Base-by-base conservation (phyloP, 2,888 invertebrate genomes). In the Pinctada fucata region DNA sequence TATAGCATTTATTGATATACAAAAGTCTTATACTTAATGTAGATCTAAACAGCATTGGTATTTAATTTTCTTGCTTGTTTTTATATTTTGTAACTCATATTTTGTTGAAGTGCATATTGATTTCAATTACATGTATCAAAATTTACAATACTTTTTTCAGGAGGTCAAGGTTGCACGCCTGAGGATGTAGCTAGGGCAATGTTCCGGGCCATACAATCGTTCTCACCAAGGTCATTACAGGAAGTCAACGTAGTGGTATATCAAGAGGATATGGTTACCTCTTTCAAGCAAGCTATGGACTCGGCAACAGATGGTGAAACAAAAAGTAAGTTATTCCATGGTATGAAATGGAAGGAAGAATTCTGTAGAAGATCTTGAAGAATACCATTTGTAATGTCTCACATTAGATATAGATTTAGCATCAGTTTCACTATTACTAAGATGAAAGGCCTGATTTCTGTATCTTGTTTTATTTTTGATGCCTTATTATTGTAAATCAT, bases 101-200 rank as follows among this genome's bases (percentile, higher is more conserved):
- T 31, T 31, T 31, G 31, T 31, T 31, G 31, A 31, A 31, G 31
- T 31, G 31, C 31, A 31, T 31, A 31, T 31, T 31, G 31, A 31
- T 31, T 31, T 31, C 31, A 31, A 31, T 31, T 31, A n/a, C n/a
- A n/a, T n/a, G n/a, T 31, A 31, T n/a, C 31, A 31, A 31, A 31
- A 31, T 31, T 31, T 31, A 31, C 31, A 31, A 31, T 31, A 31
- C 31, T 31, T 31, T 31, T 48, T 66, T n/a, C 45, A 80, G 80
- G 80, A 8, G 58, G 51, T 8, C 74, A 65, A 48, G 51, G 52
- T 5, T 75, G 68, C 63, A 50, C 49, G 1, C 64, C 75, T 3
- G 58, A 31, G n/a, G 75, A 78, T 10, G 78, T 80, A 47, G 80
- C 80, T 5, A 72, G 58, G 4, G 67, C 77, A 8, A 80, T 80